Evolutionary conservation across 2,888 invertebrate species (phyloP).

Genomic region (Pheosia tremula): DNA sequence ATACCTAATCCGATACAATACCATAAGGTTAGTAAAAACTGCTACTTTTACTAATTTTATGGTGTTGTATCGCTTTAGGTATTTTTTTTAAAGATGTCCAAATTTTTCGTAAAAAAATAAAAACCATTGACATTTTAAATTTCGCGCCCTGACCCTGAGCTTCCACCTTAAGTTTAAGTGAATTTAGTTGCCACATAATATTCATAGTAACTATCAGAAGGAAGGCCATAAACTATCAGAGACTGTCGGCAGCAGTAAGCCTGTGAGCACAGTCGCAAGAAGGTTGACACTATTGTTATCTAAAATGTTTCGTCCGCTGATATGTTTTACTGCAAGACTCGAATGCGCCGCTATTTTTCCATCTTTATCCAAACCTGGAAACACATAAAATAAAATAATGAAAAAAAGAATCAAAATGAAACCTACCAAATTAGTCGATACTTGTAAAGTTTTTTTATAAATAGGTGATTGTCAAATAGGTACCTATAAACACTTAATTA

Average conservation of each 20-base stretch:
- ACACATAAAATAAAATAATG: constrained; percentile 15
- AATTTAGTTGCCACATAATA: not conserved
- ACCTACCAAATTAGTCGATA: too few species aligned
- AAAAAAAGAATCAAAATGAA: not conserved
- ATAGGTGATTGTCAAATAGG: too few species aligned
- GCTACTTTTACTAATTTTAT: too few species aligned
- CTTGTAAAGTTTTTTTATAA: too few species aligned
- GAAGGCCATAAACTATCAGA: constrained; percentile 66
- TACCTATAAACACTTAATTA: too few species aligned
- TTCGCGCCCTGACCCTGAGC: too few species aligned
- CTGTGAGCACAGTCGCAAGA: constrained; percentile 90
- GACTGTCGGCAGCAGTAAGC: constrained; percentile 87
- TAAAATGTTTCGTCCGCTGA: constrained; percentile 90
- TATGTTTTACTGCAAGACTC: constrained; percentile 88
- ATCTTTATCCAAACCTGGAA: constrained; percentile 87
- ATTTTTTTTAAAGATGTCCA: too few species aligned
- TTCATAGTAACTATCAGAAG: constrained; percentile 35
- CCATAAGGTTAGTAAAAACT: too few species aligned
- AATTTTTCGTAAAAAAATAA: too few species aligned
- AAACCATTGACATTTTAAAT: too few species aligned
- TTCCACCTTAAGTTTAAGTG: not conserved
- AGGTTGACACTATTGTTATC: constrained; percentile 96
- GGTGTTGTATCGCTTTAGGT: too few species aligned
- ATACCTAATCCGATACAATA: too few species aligned
- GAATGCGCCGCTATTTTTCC: constrained; percentile 90